Evolutionary conservation across 2,797 vertebrate genomes (phyloP), one percentile per base, ranked within the genome.

Genomic region (Cichlasoma orientale): DNA sequence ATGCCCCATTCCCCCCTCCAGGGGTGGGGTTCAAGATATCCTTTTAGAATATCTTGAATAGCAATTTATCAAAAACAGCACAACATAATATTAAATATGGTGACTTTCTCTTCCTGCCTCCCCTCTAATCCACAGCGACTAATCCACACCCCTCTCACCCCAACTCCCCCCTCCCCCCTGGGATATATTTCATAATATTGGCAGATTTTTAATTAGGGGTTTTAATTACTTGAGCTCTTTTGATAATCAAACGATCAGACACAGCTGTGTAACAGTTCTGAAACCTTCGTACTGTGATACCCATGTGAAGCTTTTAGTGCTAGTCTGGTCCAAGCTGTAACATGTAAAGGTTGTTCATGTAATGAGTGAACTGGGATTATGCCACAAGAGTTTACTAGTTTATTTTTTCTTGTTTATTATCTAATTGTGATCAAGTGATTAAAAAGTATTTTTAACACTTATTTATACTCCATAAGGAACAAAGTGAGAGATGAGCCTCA

Each of bases 111-210:
- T 27, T 66, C 19, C 23, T 5, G 27, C 16, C 16, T 29, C 23
- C 8, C 23, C 23, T 29, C 9, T 29, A 66, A 66, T 50, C 2
- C 0, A 13, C 5, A 66, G 0, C 4, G 25, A 19, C 41, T 13
- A 19, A 66, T 44, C 16, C 41, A 66, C 61, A 66, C 38, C 27
- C 2, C 27, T 66, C 11, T 66, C 27, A 27, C 3, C 44, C 25
- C 25, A 47, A 47, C 47, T 47, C 41, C 44, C 44, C 25, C 23
- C 41, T n/a, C 47, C 16, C 61, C 11, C 47, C 44, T 19, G 47
- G 5, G 41, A 19, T 23, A 29, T 19, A 66, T 47, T 19, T 27
- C 5, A 29, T 27, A 1, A n/a, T 50, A 12, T 50, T 29, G 27
- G 23, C 16, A 66, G 16, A 58, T n/a, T 58, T 58, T 58, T 12